Evolutionary conservation across 2,797 vertebrate genomes (phyloP), one percentile per base, ranked within the genome.

Genomic region (Coccyzus lansbergi): DNA sequence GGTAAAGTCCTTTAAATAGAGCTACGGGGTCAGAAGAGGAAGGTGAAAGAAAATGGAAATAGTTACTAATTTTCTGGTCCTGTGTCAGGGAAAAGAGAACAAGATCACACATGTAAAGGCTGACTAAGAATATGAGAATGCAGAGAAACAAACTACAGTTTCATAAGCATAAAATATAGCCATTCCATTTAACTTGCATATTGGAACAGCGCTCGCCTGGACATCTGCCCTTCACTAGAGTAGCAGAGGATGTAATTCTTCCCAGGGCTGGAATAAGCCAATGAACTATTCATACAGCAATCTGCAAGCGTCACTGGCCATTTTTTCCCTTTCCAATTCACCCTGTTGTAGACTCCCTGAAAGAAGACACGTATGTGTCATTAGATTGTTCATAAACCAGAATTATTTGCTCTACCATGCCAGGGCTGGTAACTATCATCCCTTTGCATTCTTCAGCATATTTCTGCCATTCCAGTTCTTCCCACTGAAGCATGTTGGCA

Each of bases 391-490:
- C 28, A 79, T 63, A 86, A 60, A 55, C 42, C 31, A 71, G 33
- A 79, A 94, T 77, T 60, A 78, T 79, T 60, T 87, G 17, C 53
- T 70, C 64, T 97, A 99, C 99, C 99, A 99, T 99, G 95, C 99
- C 99, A 14, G 99, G 99, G 97, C 99, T 99, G 97, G 98, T 99
- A 94, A 99, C 99, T 1, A 99, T 99, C 99, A 99, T 99, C 96
- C 99, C 99, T 97, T 99, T 99, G 97, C 99, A 99, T 96, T 99
- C 99, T 91, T 99, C 99, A 0, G 99, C 99, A 2, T 99, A 99
- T 85, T 99, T 99, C 98, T 99, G 99, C 99, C 99, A 99, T 88
- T 99, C 99, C 29, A 99, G 98, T 93, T 99, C 99, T 96, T 99
- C 99, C 99, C 99, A 99, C 96, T 99, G 99, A 78, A 99, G 98